Base-by-base conservation (phyloP, 2,888 invertebrate species). In the Holacanthella duospinosa region DNA sequence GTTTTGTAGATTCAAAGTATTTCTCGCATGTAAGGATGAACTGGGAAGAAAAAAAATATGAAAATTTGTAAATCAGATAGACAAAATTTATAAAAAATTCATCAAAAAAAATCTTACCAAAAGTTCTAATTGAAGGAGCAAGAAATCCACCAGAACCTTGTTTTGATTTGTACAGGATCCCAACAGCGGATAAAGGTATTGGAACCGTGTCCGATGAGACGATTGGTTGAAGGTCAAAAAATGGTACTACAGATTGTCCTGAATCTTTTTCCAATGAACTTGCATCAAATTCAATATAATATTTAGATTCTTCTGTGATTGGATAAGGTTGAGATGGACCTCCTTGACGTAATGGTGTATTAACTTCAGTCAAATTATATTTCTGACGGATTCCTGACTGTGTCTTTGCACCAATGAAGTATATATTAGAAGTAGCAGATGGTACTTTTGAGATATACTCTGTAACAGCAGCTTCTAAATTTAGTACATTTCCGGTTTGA, bases 321-420 rank as follows among this genome's bases (percentile, higher is more conserved):
- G 60, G 43, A n/a, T n/a, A 55, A 1, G 65, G 65, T 24, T 65
- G 65, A 43, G 60, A 55, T 24, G 65, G 65, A 29, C 65, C 65
- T 4, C 28, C 19, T 43, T 65, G 65, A 19, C 56, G 56, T 3
- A 54, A 12, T 4, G 63, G 55, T 19, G 21, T 26, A 2, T 48
- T 28, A 16, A 29, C 36, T 19, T 63, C 65, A 9, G 25, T 28
- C 43, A 61, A 43, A 27, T 64, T 21, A 48, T 16, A 48, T 21
- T 21, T 48, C 48, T 48, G 48, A 48, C 48, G 48, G 12, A 4
- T 9, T 9, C 48, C 48, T n/a, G 21, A 21, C 12, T 9, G 6
- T 21, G 48, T 48, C 48, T 48, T 48, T 9, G 48, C 48, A n/a
- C 21, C 19, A 16, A n/a, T 48, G 48, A 48, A 48, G 6, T 48